Evolutionary conservation across 2,797 vertebrate genomes (phyloP).

Genomic region (Mionectes olivaceus): DNA sequence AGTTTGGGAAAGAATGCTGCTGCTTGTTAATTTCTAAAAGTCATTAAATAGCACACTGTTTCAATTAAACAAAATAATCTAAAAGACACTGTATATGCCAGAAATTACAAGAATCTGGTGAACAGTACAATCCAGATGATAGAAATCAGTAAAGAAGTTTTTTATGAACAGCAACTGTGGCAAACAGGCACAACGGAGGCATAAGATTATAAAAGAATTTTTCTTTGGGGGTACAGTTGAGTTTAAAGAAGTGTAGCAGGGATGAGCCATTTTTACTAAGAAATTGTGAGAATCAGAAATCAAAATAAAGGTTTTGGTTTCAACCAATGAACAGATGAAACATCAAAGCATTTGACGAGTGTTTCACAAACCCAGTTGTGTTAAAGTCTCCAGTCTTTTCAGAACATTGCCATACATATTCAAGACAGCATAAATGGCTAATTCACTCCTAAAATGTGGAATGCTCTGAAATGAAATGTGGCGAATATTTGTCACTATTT

Average conservation of each 20-base stretch:
- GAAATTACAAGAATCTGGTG: not conserved
- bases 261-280: not conserved
- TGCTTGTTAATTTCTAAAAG: constrained; percentile 10
- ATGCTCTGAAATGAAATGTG: not conserved
- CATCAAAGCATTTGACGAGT: not conserved
- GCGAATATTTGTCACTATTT: not conserved
- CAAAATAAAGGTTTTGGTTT: not conserved
- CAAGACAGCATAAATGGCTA: not conserved
- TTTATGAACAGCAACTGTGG: not conserved
- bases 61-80: constrained; percentile 24
- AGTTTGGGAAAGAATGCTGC: not conserved
- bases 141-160: constrained; percentile 1
- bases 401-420: not conserved
- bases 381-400: not conserved
- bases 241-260: not conserved
- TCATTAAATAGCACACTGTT: constrained; percentile 9
- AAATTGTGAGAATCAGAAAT: not conserved
- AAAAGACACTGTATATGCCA: not conserved
- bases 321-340: not conserved
- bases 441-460: not conserved
- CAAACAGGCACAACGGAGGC: not conserved
- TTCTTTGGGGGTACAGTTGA: not conserved
- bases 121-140: not conserved
- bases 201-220: not conserved
- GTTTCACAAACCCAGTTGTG: not conserved